Conservation (phyloP, 2,797 vertebrate genomes). For the Eupleurogrammus muticus region DNA sequence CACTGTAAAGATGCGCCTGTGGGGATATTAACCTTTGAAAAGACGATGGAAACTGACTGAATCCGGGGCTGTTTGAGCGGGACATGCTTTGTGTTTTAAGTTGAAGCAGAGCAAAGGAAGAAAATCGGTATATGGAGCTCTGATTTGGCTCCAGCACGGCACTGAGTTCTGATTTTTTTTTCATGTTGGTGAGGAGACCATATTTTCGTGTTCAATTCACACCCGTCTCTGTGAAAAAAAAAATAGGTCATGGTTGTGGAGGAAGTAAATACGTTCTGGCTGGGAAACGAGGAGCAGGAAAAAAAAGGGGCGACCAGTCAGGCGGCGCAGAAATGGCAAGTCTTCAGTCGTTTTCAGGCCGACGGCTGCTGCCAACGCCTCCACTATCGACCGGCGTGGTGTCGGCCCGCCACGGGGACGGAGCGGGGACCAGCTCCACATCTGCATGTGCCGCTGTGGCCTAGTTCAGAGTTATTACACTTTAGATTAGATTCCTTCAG, state of each 20-base stretch:
- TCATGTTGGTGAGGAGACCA: neutral
- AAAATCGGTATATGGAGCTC: neutral
- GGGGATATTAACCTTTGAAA: conserved; percentile 33
- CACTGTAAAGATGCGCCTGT: conserved; percentile 31
- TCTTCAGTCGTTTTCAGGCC: conserved; percentile 50
- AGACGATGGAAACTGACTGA: conserved; percentile 7
- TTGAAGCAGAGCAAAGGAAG: neutral
- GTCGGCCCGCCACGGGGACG: conserved; percentile 39
- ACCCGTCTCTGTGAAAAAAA: conserved; percentile 48
- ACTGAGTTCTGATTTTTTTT: neutral
- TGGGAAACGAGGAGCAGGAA: conserved; percentile 31
- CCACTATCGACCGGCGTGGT: conserved; percentile 32
- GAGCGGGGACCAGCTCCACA: conserved; percentile 60
- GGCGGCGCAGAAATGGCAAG: conserved; percentile 47
- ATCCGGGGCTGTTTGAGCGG: neutral
- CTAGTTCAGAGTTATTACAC: conserved; percentile 77
- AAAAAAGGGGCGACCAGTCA: conserved; percentile 54
- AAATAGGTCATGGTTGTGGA: conserved; percentile 56
- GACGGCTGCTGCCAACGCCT: conserved; percentile 49
- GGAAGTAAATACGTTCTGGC: conserved; percentile 16
- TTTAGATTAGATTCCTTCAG: conserved; percentile 34
- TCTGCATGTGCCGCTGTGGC: conserved; percentile 74
- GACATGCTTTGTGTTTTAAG: neutral
- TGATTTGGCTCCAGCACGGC: neutral
- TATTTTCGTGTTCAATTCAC: conserved; percentile 20